A percentile compares a stretch with the other conserved stretches of the same genome.
phyloP scores from a whole-genome alignment of 2,888 invertebrate species.

The Eulithis prunata region DNA sequence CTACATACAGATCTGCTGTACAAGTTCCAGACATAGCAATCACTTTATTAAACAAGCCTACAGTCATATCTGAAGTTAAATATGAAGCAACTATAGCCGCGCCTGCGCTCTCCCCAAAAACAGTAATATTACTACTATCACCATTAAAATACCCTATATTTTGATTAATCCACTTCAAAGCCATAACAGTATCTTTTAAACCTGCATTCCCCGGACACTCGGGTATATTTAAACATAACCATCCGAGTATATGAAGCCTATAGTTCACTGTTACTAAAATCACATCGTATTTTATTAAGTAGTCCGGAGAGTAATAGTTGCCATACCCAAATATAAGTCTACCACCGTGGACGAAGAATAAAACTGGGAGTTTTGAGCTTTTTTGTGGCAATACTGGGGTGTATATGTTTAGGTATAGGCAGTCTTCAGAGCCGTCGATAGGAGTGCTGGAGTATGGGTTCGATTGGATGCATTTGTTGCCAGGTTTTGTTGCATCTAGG shows the following conservation, averaged over 20 bases:
- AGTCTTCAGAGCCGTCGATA: constrained; percentile 86
- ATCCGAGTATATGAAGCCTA: constrained; percentile 68
- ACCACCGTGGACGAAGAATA: constrained; percentile 85
- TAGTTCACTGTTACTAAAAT: constrained; percentile 73
- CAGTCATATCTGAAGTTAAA: constrained; percentile 62
- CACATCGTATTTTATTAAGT: constrained; percentile 64
- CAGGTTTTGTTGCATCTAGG: constrained; percentile 69
- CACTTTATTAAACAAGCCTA: constrained; percentile 62
- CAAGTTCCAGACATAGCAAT: constrained; percentile 66
- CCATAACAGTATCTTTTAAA: constrained; percentile 67
- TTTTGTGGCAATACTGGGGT: constrained; percentile 80
- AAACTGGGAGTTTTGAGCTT: constrained; percentile 70
- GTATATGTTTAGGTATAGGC: constrained; percentile 88
- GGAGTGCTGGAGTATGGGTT: constrained; percentile 66
- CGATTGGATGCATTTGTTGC: constrained; percentile 72
- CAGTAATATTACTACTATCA: constrained; percentile 62
- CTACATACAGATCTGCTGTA: constrained; percentile 62
- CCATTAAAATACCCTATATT: constrained; percentile 71
- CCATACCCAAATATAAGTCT: constrained; percentile 82
- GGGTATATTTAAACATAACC: constrained; percentile 64
- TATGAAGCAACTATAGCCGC: constrained; percentile 56
- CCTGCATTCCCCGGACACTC: constrained; percentile 75
- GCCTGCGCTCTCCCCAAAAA: constrained; percentile 74
- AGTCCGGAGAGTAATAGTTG: constrained; percentile 74
- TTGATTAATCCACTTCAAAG: constrained; percentile 68